Conservation (phyloP, 2,797 vertebrate species). For the Dicrostonyx torquatus region DNA sequence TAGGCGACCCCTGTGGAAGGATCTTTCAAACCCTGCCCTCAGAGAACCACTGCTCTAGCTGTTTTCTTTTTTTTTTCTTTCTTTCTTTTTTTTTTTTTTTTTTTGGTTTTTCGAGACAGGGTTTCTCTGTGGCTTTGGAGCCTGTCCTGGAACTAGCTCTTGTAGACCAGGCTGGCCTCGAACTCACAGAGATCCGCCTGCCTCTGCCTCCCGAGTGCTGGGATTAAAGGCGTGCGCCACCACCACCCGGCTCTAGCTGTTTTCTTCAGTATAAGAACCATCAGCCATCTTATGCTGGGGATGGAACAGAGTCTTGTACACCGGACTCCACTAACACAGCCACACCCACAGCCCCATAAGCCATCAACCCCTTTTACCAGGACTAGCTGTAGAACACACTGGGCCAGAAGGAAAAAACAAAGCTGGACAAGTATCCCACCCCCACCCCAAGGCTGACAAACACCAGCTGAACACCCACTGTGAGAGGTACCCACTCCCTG, state of each 20-base stretch:
- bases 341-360: not conserved
- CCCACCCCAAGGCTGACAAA: not conserved
- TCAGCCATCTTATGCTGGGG: not conserved
- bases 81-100: too few relatives aligned
- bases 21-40: too few relatives aligned
- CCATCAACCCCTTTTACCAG: not conserved
- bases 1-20: not conserved
- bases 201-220: too few relatives aligned
- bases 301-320: not conserved
- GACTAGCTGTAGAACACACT: not conserved
- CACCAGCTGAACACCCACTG: not conserved
- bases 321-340: not conserved
- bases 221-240: too few relatives aligned
- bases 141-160: too few relatives aligned
- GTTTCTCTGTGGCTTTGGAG: too few relatives aligned
- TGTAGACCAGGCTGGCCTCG: too few relatives aligned
- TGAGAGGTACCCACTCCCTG: not conserved
- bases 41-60: not conserved
- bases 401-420: not conserved
- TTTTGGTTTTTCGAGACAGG: too few relatives aligned
- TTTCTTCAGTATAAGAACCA: not conserved
- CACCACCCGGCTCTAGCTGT: not conserved
- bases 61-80: too few relatives aligned
- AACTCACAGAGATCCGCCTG: too few relatives aligned
- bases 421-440: not conserved